These are phyloP conservation scores for Eupithecia insigniata DNA, from an alignment of 2,888 invertebrate species.

Conservation along the genomic window DNA sequence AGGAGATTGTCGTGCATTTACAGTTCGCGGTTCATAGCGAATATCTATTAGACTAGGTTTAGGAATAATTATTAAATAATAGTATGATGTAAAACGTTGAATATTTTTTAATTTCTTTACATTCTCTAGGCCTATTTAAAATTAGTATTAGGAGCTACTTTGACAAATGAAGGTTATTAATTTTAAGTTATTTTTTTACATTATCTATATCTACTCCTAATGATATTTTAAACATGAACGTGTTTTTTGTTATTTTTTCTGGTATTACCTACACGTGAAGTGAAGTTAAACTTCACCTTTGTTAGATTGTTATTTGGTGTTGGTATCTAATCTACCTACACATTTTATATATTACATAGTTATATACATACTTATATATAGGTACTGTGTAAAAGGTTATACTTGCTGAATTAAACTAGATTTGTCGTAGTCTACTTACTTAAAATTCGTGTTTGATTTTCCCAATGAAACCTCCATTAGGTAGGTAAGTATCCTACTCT, in stretches of 20 bases:
- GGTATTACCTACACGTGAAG: conserved; percentile 39
- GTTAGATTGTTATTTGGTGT: conserved; percentile 36
- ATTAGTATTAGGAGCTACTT: conserved; percentile 15
- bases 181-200: conserved; percentile 4
- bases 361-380: neutral
- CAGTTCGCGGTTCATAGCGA: conserved; percentile 74
- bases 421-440: conserved; percentile 65
- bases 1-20: conserved; percentile 75
- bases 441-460: conserved; percentile 59
- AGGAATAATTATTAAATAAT: conserved; percentile 50
- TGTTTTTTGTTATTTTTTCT: neutral
- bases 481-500: neutral
- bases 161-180: conserved; percentile 3
- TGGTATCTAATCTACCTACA: conserved; percentile 12
- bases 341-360: conserved; percentile 41
- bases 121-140: conserved; percentile 60
- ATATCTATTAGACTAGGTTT: conserved; percentile 64
- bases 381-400: conserved; percentile 64
- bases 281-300: conserved; percentile 75
- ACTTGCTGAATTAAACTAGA: conserved; percentile 75
- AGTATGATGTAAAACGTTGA: conserved; percentile 45
- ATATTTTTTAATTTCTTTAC: conserved; percentile 47
- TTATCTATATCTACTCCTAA: conserved; percentile 9
- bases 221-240: neutral
- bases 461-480: conserved; percentile 16